These are phyloP conservation scores for Thripadectes ignobilis DNA, from an alignment of 2,797 vertebrate species.

Conservation along the genomic window DNA sequence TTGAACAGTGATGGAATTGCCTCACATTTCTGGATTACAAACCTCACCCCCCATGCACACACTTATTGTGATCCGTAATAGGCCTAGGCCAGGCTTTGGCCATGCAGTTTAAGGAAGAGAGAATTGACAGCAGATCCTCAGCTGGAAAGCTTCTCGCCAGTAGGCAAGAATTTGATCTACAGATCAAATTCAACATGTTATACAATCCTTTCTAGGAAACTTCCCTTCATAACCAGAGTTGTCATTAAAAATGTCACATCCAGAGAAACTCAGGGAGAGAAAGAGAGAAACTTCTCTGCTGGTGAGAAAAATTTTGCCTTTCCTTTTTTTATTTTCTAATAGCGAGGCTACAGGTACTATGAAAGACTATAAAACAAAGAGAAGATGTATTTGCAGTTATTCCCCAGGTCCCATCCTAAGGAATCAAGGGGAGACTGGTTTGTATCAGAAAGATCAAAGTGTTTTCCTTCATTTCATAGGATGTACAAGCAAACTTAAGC, in stretches of 20 bases:
- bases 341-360: neutral
- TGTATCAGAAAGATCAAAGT: neutral
- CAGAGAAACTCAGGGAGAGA: neutral
- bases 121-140: neutral
- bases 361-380: neutral
- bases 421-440: neutral
- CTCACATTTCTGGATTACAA: neutral
- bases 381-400: neutral
- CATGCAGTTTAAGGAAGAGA: neutral
- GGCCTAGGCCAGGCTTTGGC: neutral
- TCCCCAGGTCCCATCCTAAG: neutral
- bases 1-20: neutral
- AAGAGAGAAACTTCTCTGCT: neutral
- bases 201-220: neutral
- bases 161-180: neutral
- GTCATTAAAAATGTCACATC: neutral
- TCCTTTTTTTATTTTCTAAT: neutral
- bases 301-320: neutral
- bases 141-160: neutral
- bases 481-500: constrained; percentile 28
- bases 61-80: neutral
- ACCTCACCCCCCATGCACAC: neutral
- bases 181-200: neutral
- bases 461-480: constrained; percentile 22
- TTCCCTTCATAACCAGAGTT: neutral